These are phyloP conservation scores for Drosophila anomelani DNA, from an alignment of 2,888 invertebrate species.

Conservation along the genomic window DNA sequence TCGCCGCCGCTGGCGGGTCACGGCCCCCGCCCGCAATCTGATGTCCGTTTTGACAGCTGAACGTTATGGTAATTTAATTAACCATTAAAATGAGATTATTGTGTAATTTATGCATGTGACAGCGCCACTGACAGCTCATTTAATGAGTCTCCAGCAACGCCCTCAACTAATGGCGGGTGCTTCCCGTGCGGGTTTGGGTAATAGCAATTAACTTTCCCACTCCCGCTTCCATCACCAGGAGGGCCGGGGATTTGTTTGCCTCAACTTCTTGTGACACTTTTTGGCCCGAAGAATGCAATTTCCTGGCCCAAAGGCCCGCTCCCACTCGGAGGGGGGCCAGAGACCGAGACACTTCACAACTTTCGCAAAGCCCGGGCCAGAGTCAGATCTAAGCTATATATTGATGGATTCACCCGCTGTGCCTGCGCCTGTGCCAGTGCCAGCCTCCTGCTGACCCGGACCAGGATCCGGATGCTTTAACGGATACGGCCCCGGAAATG, in stretches of 20 bases:
- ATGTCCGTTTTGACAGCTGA: constrained; percentile 49
- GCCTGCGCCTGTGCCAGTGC: constrained; percentile 5
- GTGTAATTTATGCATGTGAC: constrained; percentile 64
- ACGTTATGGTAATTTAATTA: constrained; percentile 67
- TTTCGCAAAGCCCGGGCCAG: constrained; percentile 12
- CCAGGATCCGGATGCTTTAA: constrained; percentile 11
- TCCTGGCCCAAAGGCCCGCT: constrained; percentile 58
- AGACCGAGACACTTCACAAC: constrained; percentile 3
- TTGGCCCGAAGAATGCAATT: constrained; percentile 73
- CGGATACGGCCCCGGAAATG: constrained; percentile 53
- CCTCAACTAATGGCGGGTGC: constrained; percentile 32
- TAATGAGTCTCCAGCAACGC: constrained; percentile 48
- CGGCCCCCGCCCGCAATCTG: constrained; percentile 9
- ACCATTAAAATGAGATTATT: constrained; percentile 70
- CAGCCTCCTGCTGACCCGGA: constrained; percentile 51
- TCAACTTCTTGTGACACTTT: constrained; percentile 62
- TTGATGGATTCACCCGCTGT: constrained; percentile 70
- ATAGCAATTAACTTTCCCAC: constrained; percentile 46
- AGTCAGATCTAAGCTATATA: constrained; percentile 32
- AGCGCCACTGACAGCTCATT: constrained; percentile 41
- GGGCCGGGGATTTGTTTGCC: constrained; percentile 20
- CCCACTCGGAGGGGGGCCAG: not conserved
- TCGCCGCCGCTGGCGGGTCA: constrained; percentile 1
- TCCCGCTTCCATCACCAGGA: not conserved
- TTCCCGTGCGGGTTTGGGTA: not conserved